Percentiles rank a stretch among this genome's conserved stretches.
These are phyloP conservation scores for Coelinius sp. DNA, from an alignment of 2,888 invertebrate genomes.

Conservation along the genomic window DNA sequence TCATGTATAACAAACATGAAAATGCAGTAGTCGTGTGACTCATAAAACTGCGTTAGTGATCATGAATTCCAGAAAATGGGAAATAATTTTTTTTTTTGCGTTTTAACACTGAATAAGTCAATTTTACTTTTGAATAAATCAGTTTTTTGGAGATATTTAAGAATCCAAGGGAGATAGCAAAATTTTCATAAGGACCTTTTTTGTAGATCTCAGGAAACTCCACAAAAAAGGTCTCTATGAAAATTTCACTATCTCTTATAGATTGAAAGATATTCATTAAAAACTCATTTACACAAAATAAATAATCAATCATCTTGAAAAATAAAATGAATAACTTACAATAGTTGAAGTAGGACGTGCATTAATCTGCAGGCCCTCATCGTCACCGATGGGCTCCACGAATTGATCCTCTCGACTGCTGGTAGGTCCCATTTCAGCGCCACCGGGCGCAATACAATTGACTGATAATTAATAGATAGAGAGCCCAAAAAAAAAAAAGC, in stretches of 20 bases:
- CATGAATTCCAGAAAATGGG: background rate
- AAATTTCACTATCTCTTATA: no score
- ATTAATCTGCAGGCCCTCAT: slow-evolving; percentile 66
- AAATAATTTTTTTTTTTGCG: no score
- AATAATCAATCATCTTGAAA: background rate
- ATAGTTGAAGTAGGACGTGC: slow-evolving; percentile 54
- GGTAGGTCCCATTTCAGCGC: slow-evolving; percentile 64
- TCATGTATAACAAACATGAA: background rate
- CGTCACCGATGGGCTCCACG: slow-evolving; percentile 65
- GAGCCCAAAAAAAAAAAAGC: background rate
- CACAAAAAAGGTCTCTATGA: no score
- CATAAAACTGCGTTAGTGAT: background rate
- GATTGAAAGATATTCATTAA: background rate
- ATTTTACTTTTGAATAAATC: no score
- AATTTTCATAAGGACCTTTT: no score
- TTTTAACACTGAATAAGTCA: no score
- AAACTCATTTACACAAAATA: background rate
- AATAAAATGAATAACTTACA: slow-evolving; percentile 53
- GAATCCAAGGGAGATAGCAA: no score
- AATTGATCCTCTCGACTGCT: slow-evolving; percentile 65
- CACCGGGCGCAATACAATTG: slow-evolving; percentile 13
- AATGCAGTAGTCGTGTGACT: background rate
- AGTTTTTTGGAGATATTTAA: no score
- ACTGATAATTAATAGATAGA: background rate
- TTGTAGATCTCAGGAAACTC: no score